Evolutionary conservation across 2,888 invertebrate species (phyloP), one percentile per base, ranked within the genome.

Genomic region (Scaptomyza reducta): DNA sequence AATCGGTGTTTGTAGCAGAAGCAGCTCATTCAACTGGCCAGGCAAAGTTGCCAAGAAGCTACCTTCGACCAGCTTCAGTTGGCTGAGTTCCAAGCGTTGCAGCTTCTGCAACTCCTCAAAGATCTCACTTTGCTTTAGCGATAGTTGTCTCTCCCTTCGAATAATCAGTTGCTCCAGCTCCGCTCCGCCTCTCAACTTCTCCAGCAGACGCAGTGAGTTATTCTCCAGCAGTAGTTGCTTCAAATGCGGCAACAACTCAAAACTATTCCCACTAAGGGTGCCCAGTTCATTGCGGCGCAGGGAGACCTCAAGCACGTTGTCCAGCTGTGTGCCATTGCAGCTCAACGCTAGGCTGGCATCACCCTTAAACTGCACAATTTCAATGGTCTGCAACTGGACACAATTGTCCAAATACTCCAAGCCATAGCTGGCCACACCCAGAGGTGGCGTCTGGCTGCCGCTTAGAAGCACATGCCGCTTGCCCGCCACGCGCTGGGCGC

Each of bases 381-480:
- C 69, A 3, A 82, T 56, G 50, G 79, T 80, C 18, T 80, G 70
- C 49, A 90, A 73, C 14, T 79, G 70, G 0, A 54, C 69, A 60
- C 91, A 91, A 47, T 89, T 87, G 18, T 89, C 88, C 69, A 91
- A 70, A 59, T 86, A 89, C 62, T 90, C 90, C 63, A 90, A 60
- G 4, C 91, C 91, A 69, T 90, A 91, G 51, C 86, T 89, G 25
- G 66, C 56, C 0, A 74, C 66, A 3, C 56, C 70, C 56, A 88
- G 73, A 18, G 90, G 73, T 29, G 89, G 78, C 16, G 89, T 86
- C 56, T 85, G 87, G 38, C 88, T 89, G 33, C 91, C 91, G 65
- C 90, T 85, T 27, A 91, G 75, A 35, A 71, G 59, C 0, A 84
- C 79, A 60, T 85, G 87, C 13, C 50, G 10, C 49, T 85, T 85